Evolutionary conservation across 1,140 invertebrate species (phyloP).

Genomic region (Pogonognathellus flavescens): DNA sequence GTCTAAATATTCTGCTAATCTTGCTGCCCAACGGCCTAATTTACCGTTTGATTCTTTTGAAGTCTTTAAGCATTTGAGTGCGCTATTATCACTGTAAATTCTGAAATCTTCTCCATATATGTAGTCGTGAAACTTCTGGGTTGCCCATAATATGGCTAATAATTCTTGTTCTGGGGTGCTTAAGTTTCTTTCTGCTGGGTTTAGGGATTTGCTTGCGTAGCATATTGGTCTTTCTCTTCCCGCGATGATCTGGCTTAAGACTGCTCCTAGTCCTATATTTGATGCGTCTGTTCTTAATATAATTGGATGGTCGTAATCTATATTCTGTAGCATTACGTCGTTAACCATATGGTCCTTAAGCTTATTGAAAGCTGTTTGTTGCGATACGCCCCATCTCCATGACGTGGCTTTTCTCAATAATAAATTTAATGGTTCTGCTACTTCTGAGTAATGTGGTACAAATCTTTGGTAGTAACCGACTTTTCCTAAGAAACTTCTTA

Average conservation of each 20-base stretch:
- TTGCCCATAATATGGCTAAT: neutral
- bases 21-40: neutral
- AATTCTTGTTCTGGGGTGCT: neutral
- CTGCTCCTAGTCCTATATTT: neutral
- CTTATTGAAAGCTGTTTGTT: neutral
- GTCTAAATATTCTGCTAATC: neutral
- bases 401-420: neutral
- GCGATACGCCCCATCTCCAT: too few species aligned
- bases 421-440: neutral
- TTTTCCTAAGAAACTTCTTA: constrained; percentile 67
- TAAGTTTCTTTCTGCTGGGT: neutral
- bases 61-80: neutral
- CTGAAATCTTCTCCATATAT: neutral
- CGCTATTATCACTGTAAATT: neutral
- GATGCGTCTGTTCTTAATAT: neutral
- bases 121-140: neutral
- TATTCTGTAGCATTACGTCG: neutral
- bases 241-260: neutral
- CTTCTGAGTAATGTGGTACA: neutral
- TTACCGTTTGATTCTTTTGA: neutral
- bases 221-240: neutral
- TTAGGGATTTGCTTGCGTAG: neutral
- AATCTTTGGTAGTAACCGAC: constrained; percentile 58
- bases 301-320: neutral
- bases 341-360: neutral